Evolutionary conservation across 2,888 invertebrate species (phyloP), one percentile per base, ranked within the genome.

Genomic region (Altica lythri): DNA sequence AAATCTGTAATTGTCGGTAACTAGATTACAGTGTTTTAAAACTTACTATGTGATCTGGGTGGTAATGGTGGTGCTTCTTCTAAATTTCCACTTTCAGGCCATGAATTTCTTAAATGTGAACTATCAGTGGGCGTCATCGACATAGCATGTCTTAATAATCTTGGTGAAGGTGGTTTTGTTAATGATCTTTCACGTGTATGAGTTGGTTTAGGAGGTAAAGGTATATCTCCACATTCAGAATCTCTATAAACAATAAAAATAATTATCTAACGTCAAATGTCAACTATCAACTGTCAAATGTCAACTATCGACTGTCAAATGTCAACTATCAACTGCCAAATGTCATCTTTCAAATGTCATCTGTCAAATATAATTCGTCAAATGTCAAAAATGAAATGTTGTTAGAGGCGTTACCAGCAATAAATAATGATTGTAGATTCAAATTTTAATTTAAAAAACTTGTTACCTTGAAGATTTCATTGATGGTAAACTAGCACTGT

Each of bases 31-130:
- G n/a, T n/a, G n/a, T n/a, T n/a, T n/a, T n/a, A n/a, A 37, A 25
- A 65, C 76, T 71, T 73, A 86, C 86, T 86, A 61, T 88, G 86
- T 4, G 90, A 89, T 55, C 92, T 78, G 0, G 92, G 92, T 2
- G 92, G 92, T 50, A 92, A 71, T 0, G 92, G 92, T 12, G 90
- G 90, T 0, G 91, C 91, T 62, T 85, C 85, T 51, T 81, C 72
- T 72, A 79, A 18, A 34, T 35, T 51, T 75, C 75, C 76, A 14
- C 76, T 57, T 77, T 85, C 74, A 69, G 83, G 75, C 86, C 87
- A 75, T 61, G 83, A 75, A 70, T 75, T 78, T 72, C 86, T 66
- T 75, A 82, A 62, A 68, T 70, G 83, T 64, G 77, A 59, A 10
- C 73, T 73, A 40, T 79, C 80, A 0, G 79, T 79, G 0, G 81